Evolutionary conservation across 2,888 invertebrate genomes (phyloP).

Genomic region (Clitarchus hookeri): DNA sequence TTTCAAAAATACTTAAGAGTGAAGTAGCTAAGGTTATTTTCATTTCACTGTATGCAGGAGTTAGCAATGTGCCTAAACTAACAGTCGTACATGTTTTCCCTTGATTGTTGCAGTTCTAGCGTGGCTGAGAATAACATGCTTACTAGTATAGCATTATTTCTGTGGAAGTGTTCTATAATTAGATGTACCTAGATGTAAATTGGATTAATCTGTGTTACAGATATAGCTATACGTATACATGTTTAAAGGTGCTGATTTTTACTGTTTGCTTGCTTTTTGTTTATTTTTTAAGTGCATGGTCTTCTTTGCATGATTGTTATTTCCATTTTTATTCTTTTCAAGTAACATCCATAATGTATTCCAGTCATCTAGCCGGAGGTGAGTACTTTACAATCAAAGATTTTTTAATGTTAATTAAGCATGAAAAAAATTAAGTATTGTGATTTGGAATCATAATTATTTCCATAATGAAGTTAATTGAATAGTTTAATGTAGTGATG

Average conservation of each 20-base stretch:
- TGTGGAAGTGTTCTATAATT: not conserved
- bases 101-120: too few relatives aligned
- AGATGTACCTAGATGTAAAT: too few relatives aligned
- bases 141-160: not conserved
- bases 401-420: too few relatives aligned
- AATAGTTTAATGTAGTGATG: too few relatives aligned
- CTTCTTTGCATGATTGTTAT: slow-evolving; percentile 33
- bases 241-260: slow-evolving; percentile 37
- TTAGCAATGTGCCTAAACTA: too few relatives aligned
- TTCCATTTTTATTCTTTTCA: slow-evolving; percentile 43
- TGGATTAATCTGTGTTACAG: not conserved
- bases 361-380: slow-evolving; percentile 47
- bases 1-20: too few relatives aligned
- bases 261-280: slow-evolving; percentile 31
- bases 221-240: not conserved
- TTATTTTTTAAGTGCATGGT: slow-evolving; percentile 33
- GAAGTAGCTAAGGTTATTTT: too few relatives aligned
- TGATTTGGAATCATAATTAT: too few relatives aligned
- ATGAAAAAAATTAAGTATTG: too few relatives aligned
- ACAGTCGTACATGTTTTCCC: too few relatives aligned
- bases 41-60: too few relatives aligned
- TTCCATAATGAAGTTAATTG: too few relatives aligned
- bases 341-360: slow-evolving; percentile 47
- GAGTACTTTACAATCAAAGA: slow-evolving; percentile 39
- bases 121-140: not conserved